These are phyloP conservation scores for Neosilurus hyrtlii DNA, from an alignment of 2,797 vertebrate species.

Conservation along the genomic window DNA sequence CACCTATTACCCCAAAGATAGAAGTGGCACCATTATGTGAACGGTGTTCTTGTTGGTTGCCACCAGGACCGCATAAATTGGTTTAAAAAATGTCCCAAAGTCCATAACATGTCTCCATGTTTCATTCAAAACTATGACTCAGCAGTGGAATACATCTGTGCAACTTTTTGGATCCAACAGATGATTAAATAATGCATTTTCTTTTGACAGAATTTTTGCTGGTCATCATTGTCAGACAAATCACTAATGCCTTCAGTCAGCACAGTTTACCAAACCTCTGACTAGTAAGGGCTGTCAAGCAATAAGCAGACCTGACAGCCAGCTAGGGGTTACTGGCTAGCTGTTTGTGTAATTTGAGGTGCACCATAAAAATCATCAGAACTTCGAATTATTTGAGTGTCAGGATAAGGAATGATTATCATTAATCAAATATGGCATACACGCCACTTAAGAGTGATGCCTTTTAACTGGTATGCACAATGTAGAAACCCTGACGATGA, in stretches of 20 bases:
- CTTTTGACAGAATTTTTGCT: not conserved
- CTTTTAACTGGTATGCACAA: not conserved
- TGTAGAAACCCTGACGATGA: not conserved
- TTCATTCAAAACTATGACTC: not conserved
- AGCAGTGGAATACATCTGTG: not conserved
- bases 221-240: not conserved
- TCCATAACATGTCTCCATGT: not conserved
- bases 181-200: not conserved
- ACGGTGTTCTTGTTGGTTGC: no score
- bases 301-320: not conserved
- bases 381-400: not conserved
- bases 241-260: not conserved
- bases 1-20: not conserved
- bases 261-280: not conserved
- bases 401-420: not conserved
- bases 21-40: not conserved
- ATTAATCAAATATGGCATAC: not conserved
- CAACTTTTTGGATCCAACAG: not conserved
- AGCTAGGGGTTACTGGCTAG: not conserved
- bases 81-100: not conserved
- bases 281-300: not conserved
- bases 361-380: not conserved
- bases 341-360: not conserved
- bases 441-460: not conserved
- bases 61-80: not conserved